Evolutionary conservation across 2,888 invertebrate species (phyloP).

Genomic region (Alviniconcha strummeri): DNA sequence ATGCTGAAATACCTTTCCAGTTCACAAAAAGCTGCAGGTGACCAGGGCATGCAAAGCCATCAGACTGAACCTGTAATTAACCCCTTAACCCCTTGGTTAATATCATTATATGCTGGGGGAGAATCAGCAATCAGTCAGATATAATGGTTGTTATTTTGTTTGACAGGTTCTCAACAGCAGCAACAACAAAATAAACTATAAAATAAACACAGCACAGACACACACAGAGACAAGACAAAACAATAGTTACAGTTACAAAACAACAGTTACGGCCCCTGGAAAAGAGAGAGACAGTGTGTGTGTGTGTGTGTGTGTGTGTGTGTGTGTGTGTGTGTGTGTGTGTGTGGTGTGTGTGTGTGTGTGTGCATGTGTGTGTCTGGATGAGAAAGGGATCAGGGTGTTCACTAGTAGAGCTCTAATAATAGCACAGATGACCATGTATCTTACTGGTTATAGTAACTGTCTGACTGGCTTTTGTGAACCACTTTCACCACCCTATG

Average conservation of each 20-base stretch:
- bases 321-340: background rate
- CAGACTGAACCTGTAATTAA: no score
- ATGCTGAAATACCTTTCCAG: no score
- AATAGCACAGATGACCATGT: background rate
- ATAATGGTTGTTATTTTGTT: background rate
- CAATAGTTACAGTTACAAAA: background rate
- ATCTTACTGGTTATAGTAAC: no score
- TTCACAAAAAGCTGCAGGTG: no score
- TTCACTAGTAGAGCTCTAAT: background rate
- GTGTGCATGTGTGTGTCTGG: background rate
- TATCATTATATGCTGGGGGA: background rate
- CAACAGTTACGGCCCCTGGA: background rate
- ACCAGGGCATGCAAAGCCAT: no score
- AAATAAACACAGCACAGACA: background rate
- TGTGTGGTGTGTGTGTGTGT: background rate
- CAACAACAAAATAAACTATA: no score
- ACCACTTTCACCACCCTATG: no score
- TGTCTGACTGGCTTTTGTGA: no score
- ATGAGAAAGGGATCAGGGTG: background rate
- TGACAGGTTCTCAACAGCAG: background rate
- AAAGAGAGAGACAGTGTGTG: background rate
- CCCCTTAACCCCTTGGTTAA: no score
- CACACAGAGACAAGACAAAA: background rate
- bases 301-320: constrained; percentile 10
- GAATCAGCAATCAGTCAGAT: background rate